Evolutionary conservation across 2,888 invertebrate species (phyloP).

Genomic region (Megalurothrips usitatus): DNA sequence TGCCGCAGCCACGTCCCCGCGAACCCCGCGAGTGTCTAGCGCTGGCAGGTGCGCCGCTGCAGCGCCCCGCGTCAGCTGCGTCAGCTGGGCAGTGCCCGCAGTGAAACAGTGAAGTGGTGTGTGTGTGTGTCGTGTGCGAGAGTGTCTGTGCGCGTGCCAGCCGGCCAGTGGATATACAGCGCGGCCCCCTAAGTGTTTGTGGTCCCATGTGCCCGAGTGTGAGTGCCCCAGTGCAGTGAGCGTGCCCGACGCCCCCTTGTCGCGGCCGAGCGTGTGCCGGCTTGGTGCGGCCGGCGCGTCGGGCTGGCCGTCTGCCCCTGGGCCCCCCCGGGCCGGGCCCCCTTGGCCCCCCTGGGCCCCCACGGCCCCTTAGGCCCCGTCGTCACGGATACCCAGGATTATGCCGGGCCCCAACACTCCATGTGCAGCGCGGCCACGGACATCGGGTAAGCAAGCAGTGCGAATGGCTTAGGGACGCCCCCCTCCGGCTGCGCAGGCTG

Average conservation of each 20-base stretch:
- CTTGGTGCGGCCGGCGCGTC: neutral
- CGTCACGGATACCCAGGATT: slow-evolving; percentile 21
- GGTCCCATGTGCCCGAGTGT: no score
- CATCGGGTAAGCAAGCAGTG: neutral
- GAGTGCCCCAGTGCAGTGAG: neutral
- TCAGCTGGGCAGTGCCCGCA: neutral
- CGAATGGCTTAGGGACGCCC: neutral
- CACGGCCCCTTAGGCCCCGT: neutral
- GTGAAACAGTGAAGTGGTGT: no score
- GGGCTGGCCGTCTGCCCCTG: slow-evolving; percentile 20
- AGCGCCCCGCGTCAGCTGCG: neutral
- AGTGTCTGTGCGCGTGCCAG: neutral
- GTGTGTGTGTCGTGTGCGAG: neutral
- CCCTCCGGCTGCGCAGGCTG: neutral
- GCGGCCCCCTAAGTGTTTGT: neutral
- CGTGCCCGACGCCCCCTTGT: neutral
- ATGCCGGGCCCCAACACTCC: slow-evolving; percentile 6
- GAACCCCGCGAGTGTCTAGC: neutral
- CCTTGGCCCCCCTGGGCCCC: neutral
- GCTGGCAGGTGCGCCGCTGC: slow-evolving; percentile 6
- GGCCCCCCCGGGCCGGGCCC: neutral
- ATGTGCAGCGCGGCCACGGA: slow-evolving; percentile 21
- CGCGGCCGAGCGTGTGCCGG: neutral
- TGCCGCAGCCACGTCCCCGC: neutral
- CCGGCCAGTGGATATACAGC: neutral